Conservation (phyloP, 2,113 vertebrate genomes). For the Quiscalus mexicanus region DNA sequence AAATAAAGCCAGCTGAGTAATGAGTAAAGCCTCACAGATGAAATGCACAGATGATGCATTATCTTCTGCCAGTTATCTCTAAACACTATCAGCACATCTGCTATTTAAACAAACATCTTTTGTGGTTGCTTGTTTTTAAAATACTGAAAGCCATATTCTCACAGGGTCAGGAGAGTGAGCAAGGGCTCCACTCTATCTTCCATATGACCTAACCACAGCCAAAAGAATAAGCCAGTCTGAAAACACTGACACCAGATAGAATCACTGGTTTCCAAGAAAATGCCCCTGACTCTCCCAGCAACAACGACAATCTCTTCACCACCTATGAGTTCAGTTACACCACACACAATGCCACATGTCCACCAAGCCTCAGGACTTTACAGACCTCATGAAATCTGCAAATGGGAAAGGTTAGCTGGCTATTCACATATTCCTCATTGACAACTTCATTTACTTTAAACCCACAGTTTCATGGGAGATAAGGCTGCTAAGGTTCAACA, state of each 20-base stretch:
- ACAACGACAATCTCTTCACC: neutral
- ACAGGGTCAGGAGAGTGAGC: neutral
- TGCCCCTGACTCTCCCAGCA: neutral
- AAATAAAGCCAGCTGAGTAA: neutral
- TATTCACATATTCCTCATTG: neutral
- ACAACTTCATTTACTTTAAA: neutral
- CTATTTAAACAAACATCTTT: neutral
- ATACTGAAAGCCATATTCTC: neutral
- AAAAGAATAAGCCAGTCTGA: neutral
- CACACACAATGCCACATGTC: neutral
- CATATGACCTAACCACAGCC: neutral
- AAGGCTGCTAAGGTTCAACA: neutral
- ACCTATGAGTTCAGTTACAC: neutral
- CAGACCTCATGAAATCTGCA: neutral
- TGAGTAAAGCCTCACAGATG: neutral
- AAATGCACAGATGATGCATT: neutral
- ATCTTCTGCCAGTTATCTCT: neutral
- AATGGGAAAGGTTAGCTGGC: neutral
- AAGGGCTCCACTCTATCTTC: neutral
- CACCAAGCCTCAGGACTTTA: neutral
- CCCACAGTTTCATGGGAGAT: neutral
- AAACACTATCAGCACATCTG: neutral
- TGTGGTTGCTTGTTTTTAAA: neutral
- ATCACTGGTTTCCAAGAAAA: neutral
- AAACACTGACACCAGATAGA: neutral